A percentile compares a stretch with the other conserved stretches of the same genome.
Conservation (phyloP, 1,140 invertebrate species). For the Cheumatopsyche charites region DNA sequence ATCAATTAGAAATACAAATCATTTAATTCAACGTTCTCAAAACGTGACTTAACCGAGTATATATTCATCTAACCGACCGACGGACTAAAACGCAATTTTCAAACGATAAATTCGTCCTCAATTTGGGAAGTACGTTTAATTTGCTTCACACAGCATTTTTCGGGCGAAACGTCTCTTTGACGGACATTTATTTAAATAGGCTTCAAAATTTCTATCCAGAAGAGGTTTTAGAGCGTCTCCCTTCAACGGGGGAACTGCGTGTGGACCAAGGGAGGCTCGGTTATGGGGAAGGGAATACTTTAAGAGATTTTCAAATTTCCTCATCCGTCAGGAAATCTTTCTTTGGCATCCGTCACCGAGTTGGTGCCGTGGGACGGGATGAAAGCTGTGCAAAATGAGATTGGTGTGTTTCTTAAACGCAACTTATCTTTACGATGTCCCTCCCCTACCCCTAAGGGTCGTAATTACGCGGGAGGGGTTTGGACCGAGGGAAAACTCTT, state of each 20-base stretch:
- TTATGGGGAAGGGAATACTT: conserved; percentile 11
- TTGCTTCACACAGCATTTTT: conserved; percentile 25
- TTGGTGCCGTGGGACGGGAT: conserved; percentile 7
- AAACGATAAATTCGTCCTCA: neutral
- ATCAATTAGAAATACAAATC: too few species aligned
- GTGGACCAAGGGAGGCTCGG: neutral
- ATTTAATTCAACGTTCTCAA: too few species aligned
- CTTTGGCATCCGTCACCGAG: conserved; percentile 34
- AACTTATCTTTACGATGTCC: conserved; percentile 27
- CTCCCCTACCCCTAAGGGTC: neutral
- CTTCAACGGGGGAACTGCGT: neutral
- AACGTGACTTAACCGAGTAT: too few species aligned
- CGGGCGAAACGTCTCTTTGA: conserved; percentile 22
- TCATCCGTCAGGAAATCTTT: conserved; percentile 35
- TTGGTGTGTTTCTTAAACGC: conserved; percentile 32
- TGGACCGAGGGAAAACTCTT: conserved; percentile 7
- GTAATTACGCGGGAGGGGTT: conserved; percentile 8
- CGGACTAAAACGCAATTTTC: neutral
- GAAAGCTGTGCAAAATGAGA: conserved; percentile 33
- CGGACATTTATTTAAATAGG: conserved; percentile 34
- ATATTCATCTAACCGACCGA: too few species aligned
- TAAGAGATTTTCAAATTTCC: conserved; percentile 37
- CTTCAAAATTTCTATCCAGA: conserved; percentile 30
- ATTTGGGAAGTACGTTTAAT: conserved; percentile 17
- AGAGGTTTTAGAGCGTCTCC: conserved; percentile 18